Evolutionary conservation across 2,888 invertebrate species (phyloP).

Genomic region (Balanococcus diminutus): DNA sequence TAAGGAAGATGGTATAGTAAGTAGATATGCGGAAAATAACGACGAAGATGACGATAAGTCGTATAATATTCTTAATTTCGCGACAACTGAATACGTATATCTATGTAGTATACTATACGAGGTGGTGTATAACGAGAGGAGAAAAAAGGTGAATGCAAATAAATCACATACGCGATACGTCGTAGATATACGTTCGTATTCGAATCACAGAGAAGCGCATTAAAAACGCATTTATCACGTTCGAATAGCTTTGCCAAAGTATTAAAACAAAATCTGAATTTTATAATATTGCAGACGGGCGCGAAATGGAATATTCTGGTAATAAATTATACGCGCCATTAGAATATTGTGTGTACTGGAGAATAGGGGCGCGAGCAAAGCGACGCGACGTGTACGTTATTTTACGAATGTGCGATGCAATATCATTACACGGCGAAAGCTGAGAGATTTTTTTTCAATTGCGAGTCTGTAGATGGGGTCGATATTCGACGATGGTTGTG

Average conservation of each 20-base stretch:
- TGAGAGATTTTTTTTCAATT: too few relatives aligned
- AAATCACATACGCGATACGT: constrained; percentile 22
- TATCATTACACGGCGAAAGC: too few relatives aligned
- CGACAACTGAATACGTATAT: not conserved
- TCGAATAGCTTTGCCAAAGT: constrained; percentile 25
- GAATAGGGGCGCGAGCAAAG: too few relatives aligned
- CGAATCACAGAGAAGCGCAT: constrained; percentile 28
- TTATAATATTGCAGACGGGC: constrained; percentile 13
- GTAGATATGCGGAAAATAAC: not conserved
- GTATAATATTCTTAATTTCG: not conserved
- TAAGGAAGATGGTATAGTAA: too few relatives aligned
- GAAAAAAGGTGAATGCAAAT: not conserved
- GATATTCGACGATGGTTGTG: too few relatives aligned
- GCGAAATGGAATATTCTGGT: constrained; percentile 23
- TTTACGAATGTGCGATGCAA: too few relatives aligned
- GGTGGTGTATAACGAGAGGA: not conserved
- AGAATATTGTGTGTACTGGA: constrained; percentile 8
- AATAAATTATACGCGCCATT: constrained; percentile 27
- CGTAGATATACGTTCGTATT: not conserved
- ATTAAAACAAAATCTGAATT: constrained; percentile 42
- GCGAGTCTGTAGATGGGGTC: too few relatives aligned
- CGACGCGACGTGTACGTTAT: too few relatives aligned
- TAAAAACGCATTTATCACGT: constrained; percentile 43
- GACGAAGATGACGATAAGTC: not conserved
- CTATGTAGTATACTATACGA: not conserved